Base-by-base conservation (phyloP, 2,113 vertebrate genomes). In the Thymallus thymallus region DNA sequence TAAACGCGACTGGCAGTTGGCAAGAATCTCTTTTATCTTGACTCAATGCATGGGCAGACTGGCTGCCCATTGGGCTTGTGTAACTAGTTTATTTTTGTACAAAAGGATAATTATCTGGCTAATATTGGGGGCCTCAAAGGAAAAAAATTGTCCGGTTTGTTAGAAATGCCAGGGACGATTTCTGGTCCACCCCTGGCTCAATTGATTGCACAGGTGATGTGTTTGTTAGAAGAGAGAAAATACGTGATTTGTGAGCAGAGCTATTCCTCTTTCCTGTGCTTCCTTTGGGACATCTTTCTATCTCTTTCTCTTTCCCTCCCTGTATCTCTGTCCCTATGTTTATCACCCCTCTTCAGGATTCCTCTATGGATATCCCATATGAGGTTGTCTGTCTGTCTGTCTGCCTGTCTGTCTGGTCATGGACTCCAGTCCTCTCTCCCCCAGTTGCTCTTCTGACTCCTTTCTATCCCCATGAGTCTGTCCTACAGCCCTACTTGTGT, bases 231-330 rank as follows among this genome's bases (percentile, higher is more conserved):
- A 9, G 9, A 10, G 7, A 14, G 3, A 14, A 65, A 18, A 4
- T 80, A 10, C 9, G 10, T 77, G 68, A 81, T 85, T 86, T 81
- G 79, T 76, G 78, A 84, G 68, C 32, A 30, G 29, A 24, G 51
- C 32, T 81, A 65, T 78, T 82, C 69, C 81, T 78, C 67, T 73
- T 77, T 73, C 76, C 64, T 69, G 5, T 65, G 35, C 35, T 10
- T 41, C 16, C 73, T 78, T 1, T 6, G 55, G 51, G 41, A 67
- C 29, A 16, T 32, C 23, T 41, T 41, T 41, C 35, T 41, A 41
- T 41, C 35, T 41, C 35, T 41, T 41, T 41, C 35, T 41, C 35
- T 41, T 41, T 12, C 35, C 35, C 35, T 41, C 9, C 23, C 35
- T 5, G 7, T 29, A 14, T 7, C 26, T 55, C 51, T 51, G 20